phyloP scores from a whole-genome alignment of 2,888 invertebrate genomes.

The Chalcis sispes region DNA sequence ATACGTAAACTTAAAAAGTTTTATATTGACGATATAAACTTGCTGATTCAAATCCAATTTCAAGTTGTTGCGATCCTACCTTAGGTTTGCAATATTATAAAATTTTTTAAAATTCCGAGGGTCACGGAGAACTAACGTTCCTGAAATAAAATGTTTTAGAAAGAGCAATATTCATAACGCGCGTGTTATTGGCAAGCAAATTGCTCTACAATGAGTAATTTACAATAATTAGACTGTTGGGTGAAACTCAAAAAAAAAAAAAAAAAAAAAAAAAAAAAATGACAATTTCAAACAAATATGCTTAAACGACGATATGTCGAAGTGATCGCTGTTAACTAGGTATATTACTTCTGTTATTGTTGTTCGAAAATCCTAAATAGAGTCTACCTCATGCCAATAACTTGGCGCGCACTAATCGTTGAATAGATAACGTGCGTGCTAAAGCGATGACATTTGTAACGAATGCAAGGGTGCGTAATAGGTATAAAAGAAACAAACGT shows the following conservation, averaged over 20 bases:
- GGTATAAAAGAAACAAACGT: conserved; percentile 36
- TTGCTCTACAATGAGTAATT: not conserved
- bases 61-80: not conserved
- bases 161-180: conserved; percentile 32
- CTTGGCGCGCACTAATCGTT: conserved; percentile 17
- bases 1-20: not conserved
- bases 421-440: not conserved
- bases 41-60: too few species aligned
- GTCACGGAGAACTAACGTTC: conserved; percentile 19
- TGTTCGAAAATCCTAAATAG: conserved; percentile 65
- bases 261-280: not conserved
- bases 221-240: not conserved
- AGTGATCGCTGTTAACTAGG: conserved; percentile 61
- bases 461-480: conserved; percentile 19
- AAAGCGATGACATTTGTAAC: conserved; percentile 34
- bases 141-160: conserved; percentile 16
- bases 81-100: conserved; percentile 10
- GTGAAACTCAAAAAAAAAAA: conserved; percentile 6
- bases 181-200: not conserved
- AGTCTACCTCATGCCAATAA: conserved; percentile 70
- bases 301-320: conserved; percentile 12
- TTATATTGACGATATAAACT: too few species aligned
- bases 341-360: conserved; percentile 64
- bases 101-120: not conserved
- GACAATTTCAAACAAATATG: not conserved